Evolutionary conservation across 2,113 vertebrate genomes (phyloP), one percentile per base, ranked within the genome.

Genomic region (Abramis brama): DNA sequence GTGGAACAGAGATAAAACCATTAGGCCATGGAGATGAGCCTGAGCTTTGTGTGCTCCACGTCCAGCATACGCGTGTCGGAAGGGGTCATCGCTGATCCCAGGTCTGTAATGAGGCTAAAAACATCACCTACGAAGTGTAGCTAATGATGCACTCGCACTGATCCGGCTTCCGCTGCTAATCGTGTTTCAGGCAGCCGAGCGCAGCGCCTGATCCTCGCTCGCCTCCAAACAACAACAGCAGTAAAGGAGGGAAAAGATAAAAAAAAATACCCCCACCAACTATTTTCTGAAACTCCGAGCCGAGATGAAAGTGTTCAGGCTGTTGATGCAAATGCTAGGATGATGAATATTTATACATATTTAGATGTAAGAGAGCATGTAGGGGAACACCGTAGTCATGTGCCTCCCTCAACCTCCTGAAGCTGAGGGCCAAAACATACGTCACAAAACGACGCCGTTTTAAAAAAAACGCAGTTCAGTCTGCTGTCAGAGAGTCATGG

Each of bases 311-410:
- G 92, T 55, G 82, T 88, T 87, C 87, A 89, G 87, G 88, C 87
- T 91, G 90, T 90, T 92, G 88, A 91, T 86, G 87, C 87, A 77
- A 88, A 89, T 91, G 90, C 83, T 87, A 78, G 86, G 88, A 87
- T 83, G 85, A 92, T 92, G 84, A 93, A 93, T 94, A 93, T 93
- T 94, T 93, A 93, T 92, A 90, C 73, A 89, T 82, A 88, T 89
- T 89, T 84, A 89, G 70, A 81, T 62, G 59, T 25, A 86, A 74
- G 27, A 15, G 45, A 10, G 77, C 85, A 79, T 90, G 90, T 86
- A 85, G 88, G 83, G 91, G 90, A 94, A 85, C 89, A 86, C 89
- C 78, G 85, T 85, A 85, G 90, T 82, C 84, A 84, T 76, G 83
- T 79, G 71, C 52, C 66, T 87, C 64, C 89, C 86, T 86, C 84